phyloP scores from a whole-genome alignment of 2,113 vertebrate genomes.

The Pycnonotus jocosus region DNA sequence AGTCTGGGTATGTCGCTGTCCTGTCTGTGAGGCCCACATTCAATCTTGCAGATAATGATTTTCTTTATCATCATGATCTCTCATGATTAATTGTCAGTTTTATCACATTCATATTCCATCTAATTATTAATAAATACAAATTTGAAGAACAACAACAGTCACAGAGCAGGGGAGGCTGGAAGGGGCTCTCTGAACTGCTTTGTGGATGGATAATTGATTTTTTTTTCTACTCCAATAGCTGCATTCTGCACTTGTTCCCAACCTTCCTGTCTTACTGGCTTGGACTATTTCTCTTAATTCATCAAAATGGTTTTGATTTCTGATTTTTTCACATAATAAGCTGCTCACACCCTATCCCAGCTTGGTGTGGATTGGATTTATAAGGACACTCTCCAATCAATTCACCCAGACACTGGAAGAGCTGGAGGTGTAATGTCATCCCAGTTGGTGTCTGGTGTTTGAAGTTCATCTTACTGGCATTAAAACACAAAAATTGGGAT shows the following conservation, averaged over 20 bases:
- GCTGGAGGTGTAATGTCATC: background rate
- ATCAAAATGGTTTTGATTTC: background rate
- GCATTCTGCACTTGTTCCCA: background rate
- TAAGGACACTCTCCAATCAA: fast-evolving
- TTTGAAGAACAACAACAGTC: background rate
- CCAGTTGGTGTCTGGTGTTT: fast-evolving
- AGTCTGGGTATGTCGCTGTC: background rate
- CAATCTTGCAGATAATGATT: background rate
- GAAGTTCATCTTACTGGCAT: background rate
- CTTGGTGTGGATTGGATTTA: background rate
- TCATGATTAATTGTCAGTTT: background rate
- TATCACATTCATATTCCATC: background rate
- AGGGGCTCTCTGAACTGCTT: background rate
- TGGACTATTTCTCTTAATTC: background rate
- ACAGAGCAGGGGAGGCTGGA: background rate
- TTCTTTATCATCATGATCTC: background rate
- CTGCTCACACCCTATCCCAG: background rate
- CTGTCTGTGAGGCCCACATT: background rate
- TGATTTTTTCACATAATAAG: background rate
- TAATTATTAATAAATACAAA: background rate
- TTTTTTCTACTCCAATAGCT: background rate
- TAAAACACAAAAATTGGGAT: background rate
- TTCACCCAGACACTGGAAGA: background rate
- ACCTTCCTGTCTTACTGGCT: background rate
- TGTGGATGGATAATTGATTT: background rate